phyloP scores from a whole-genome alignment of 2,113 vertebrate genomes.

The Cavia aperea region DNA sequence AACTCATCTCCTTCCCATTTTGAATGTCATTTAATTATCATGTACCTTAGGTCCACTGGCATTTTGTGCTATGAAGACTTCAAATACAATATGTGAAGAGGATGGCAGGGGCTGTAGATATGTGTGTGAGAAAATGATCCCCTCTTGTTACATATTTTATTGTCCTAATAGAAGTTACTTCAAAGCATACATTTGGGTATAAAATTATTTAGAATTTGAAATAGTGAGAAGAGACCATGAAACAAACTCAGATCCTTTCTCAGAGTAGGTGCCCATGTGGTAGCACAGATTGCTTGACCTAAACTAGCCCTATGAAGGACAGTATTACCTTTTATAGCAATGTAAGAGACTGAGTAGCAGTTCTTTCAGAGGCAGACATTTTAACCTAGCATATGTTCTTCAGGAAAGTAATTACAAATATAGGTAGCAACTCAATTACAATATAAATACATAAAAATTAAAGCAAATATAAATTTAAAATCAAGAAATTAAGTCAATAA shows the following conservation, averaged over 20 bases:
- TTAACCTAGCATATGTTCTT: not conserved
- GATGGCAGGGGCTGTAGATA: not conserved
- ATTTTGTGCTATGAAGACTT: not conserved
- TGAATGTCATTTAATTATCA: not conserved
- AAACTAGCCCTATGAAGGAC: not conserved
- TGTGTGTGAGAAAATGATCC: not conserved
- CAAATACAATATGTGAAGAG: not conserved
- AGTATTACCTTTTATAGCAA: not conserved
- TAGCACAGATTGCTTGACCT: not conserved
- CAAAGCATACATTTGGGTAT: not conserved
- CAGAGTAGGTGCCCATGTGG: fast-evolving
- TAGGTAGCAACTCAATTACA: not conserved
- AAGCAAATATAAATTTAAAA: not conserved
- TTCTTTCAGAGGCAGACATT: not conserved
- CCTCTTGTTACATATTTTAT: not conserved
- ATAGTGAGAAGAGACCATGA: not conserved
- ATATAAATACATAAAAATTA: not conserved
- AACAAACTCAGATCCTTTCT: not conserved
- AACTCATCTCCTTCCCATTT: not conserved
- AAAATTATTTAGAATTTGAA: not conserved
- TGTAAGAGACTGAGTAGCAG: not conserved
- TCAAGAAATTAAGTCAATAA: not conserved
- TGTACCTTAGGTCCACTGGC: not conserved
- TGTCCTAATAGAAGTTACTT: not conserved
- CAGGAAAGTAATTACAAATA: not conserved